Evolutionary conservation across 1,140 invertebrate genomes (phyloP).

Genomic region (Diuraphis noxia): DNA sequence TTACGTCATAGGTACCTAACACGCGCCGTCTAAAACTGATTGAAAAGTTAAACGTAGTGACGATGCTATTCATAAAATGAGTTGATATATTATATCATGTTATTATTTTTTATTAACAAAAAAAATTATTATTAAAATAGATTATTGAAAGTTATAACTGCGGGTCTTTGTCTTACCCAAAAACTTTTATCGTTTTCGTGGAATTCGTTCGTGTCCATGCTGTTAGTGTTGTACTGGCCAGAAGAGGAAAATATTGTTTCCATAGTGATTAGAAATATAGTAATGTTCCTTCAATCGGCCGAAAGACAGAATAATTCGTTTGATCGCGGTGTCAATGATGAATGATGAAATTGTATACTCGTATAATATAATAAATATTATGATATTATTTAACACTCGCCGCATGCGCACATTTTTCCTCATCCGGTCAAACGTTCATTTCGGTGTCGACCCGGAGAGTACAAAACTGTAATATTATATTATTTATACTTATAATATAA

Average conservation of each 20-base stretch:
- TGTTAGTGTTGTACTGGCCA: neutral
- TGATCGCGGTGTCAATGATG: neutral
- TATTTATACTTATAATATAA: neutral
- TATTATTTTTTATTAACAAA: too few species aligned
- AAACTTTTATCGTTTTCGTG: neutral
- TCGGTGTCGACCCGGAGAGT: neutral
- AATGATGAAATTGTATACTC: neutral
- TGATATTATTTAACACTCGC: neutral
- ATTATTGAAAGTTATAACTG: neutral
- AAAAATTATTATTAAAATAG: neutral
- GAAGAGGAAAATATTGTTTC: constrained; percentile 18
- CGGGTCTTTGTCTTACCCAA: neutral
- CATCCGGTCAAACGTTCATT: neutral
- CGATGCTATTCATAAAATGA: neutral
- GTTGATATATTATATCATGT: neutral
- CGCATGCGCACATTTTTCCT: neutral
- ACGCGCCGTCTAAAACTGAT: neutral
- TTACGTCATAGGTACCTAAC: neutral
- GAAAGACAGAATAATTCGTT: neutral
- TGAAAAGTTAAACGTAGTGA: neutral
- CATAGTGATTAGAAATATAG: neutral
- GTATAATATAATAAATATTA: neutral
- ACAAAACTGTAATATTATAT: neutral
- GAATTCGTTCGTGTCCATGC: neutral
- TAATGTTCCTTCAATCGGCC: neutral